Conservation (phyloP, 2,113 vertebrate genomes). For the Phainopepla nitens region DNA sequence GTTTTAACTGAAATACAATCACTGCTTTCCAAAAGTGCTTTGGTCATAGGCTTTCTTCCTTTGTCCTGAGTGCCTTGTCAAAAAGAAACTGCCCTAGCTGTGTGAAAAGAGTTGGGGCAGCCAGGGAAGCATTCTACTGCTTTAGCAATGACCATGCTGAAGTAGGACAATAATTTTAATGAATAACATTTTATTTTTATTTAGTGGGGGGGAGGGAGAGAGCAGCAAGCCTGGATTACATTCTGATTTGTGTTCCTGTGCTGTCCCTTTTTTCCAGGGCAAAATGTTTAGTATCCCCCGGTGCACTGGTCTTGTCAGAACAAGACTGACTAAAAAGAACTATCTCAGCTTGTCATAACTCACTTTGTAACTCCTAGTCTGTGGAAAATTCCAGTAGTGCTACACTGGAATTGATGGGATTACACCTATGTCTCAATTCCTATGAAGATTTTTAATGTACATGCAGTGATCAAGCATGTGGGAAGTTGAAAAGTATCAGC, state of each 20-base stretch:
- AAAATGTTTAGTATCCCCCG: neutral
- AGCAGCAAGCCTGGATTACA: neutral
- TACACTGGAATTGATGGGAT: neutral
- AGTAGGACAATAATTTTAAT: neutral
- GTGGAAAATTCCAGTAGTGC: neutral
- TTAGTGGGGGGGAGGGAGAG: fast-evolving
- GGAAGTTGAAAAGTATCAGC: neutral
- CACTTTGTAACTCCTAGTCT: neutral
- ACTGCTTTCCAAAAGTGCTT: neutral
- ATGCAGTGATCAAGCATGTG: neutral
- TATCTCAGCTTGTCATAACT: neutral
- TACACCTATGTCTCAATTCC: neutral
- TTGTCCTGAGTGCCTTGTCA: neutral
- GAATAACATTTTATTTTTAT: neutral
- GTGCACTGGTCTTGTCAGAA: neutral
- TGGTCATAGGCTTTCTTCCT: neutral
- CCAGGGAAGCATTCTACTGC: neutral
- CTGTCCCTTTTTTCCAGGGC: neutral
- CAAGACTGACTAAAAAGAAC: neutral
- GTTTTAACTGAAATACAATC: neutral
- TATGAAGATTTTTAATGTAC: neutral
- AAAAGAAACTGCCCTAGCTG: neutral
- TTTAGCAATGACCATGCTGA: neutral
- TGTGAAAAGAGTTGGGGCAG: neutral
- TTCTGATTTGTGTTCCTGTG: neutral